A percentile compares a stretch with the other conserved stretches of the same genome.
phyloP scores from a whole-genome alignment of 2,113 vertebrate genomes.

The Engystomops pustulosus region DNA sequence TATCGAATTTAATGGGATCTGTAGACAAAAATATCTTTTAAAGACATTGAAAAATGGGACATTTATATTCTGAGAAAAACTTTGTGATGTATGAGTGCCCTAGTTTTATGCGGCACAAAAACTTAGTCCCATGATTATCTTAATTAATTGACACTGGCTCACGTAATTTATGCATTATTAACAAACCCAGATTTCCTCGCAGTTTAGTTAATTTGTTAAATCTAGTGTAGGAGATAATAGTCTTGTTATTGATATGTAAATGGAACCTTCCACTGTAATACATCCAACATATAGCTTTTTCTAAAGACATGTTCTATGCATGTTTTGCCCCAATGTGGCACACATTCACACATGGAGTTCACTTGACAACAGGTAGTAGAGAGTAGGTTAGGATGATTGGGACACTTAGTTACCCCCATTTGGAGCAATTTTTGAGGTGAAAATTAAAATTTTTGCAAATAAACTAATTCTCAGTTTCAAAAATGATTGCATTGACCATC shows the following conservation, averaged over 20 bases:
- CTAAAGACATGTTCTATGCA: too few relatives aligned
- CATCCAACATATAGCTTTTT: too few relatives aligned
- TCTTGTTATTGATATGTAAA: neutral
- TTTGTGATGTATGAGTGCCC: neutral
- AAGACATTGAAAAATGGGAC: neutral
- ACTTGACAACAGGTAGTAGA: too few relatives aligned
- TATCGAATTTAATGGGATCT: neutral
- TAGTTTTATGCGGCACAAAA: neutral
- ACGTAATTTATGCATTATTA: neutral
- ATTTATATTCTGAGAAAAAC: constrained; percentile 16
- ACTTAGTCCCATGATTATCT: constrained; percentile 8
- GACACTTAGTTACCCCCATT: too few relatives aligned
- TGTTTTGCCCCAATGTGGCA: too few relatives aligned
- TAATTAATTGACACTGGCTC: constrained; percentile 5
- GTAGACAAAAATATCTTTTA: neutral
- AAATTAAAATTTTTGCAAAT: too few relatives aligned
- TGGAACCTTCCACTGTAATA: neutral
- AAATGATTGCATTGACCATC: too few relatives aligned
- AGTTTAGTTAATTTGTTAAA: neutral
- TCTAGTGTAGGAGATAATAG: neutral
- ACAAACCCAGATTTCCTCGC: neutral
- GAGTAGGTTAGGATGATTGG: too few relatives aligned
- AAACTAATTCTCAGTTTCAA: too few relatives aligned
- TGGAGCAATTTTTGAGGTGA: too few relatives aligned
- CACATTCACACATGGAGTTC: too few relatives aligned